Conservation (phyloP, 1,140 invertebrate genomes). For the Pogonomyrmex californicus region DNA sequence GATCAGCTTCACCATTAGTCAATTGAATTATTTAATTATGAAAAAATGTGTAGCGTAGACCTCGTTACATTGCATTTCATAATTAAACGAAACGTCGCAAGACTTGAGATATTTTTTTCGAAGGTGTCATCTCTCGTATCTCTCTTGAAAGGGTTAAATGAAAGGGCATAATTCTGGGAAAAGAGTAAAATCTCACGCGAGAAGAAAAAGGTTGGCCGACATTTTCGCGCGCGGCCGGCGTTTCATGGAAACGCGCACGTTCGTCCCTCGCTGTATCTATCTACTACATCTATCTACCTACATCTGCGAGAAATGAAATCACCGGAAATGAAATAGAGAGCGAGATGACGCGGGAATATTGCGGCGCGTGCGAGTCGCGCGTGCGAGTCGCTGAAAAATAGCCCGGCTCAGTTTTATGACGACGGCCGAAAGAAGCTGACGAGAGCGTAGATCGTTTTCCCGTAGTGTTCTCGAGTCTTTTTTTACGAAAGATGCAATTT, state of each 20-base stretch:
- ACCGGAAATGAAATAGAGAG: slow-evolving; percentile 10
- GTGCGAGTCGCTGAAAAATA: slow-evolving; percentile 23
- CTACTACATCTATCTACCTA: slow-evolving; percentile 2
- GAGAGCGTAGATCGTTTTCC: background rate
- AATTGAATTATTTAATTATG: background rate
- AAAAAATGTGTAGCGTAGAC: background rate
- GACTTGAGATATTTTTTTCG: background rate
- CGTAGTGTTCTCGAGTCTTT: slow-evolving; percentile 9
- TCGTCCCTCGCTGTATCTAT: slow-evolving; percentile 8
- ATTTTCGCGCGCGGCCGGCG: background rate
- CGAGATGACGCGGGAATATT: slow-evolving; percentile 35
- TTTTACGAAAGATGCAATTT: slow-evolving; percentile 19
- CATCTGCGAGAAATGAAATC: slow-evolving; percentile 41
- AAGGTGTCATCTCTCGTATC: background rate
- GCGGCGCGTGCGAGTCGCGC: background rate
- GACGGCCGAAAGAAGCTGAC: background rate
- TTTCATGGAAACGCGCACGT: slow-evolving; percentile 12
- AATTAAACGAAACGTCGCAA: background rate
- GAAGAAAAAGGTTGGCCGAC: background rate
- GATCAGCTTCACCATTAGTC: background rate
- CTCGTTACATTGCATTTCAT: background rate
- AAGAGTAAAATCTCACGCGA: background rate
- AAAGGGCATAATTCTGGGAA: background rate
- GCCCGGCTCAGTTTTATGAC: background rate
- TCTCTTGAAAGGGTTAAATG: background rate